Conservation (phyloP, 2,113 vertebrate species). For the Cathartes aura region DNA sequence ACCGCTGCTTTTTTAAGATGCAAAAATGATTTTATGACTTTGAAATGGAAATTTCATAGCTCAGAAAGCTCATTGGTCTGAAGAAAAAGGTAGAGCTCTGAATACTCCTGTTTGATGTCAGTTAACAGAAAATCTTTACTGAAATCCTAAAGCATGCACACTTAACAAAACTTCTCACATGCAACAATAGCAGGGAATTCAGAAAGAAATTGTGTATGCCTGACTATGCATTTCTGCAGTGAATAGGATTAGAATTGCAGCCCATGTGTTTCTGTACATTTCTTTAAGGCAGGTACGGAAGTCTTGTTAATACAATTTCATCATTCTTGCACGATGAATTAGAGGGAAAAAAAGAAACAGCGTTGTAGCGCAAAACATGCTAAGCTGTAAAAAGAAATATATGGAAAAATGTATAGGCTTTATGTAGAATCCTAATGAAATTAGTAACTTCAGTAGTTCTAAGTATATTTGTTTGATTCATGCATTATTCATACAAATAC, state of each 20-base stretch:
- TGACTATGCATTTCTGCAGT: neutral
- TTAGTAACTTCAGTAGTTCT: neutral
- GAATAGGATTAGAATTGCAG: neutral
- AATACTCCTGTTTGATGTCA: neutral
- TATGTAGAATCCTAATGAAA: neutral
- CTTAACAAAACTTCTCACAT: neutral
- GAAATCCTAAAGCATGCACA: neutral
- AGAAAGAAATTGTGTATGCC: neutral
- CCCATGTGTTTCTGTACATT: neutral
- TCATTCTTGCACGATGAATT: neutral
- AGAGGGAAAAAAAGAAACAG: neutral
- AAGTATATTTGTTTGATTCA: neutral
- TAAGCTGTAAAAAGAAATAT: neutral
- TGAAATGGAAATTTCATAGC: neutral
- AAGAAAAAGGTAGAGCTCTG: neutral
- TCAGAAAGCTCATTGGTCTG: neutral
- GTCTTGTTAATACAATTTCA: neutral
- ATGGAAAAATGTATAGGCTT: neutral
- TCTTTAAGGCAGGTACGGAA: neutral
- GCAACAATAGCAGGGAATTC: neutral
- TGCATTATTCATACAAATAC: neutral
- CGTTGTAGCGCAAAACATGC: neutral
- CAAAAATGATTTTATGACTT: neutral
- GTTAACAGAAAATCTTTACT: neutral
- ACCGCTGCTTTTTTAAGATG: neutral